Evolutionary conservation across 2,797 vertebrate species (phyloP), one percentile per base, ranked within the genome.

Genomic region (Acipenser ruthenus): DNA sequence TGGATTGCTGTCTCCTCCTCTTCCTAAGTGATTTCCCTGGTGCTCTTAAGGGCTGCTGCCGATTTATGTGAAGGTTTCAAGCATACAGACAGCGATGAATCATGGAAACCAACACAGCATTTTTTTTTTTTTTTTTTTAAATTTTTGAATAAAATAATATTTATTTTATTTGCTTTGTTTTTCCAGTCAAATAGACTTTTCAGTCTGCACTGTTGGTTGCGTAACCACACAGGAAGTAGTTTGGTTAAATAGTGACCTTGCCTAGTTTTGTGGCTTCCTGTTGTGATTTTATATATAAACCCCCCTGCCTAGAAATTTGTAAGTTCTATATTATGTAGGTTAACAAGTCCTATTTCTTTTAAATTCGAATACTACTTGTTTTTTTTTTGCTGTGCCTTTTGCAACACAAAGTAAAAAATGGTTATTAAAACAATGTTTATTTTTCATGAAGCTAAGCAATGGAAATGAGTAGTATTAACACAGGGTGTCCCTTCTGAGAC

Each of bases 181-280:
- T 7, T 58, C 69, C 64, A 63, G 69, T 66, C 65, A 13, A 65
- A 72, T 72, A 73, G 65, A 71, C 73, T 74, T 50, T 13, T 60
- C 66, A 59, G 69, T 73, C 71, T 70, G 75, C 50, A 64, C 56
- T 71, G 74, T 84, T 84, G 69, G 68, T 79, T 68, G 70, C 58
- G 51, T 58, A 51, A 66, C 72, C 72, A 79, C 77, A 81, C 85
- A 91, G 93, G 93, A 95, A 94, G 89, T 92, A 88, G 86, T 92
- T 92, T 88, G 79, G 70, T 79, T 87, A 88, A 89, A 86, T 88
- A 85, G 86, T 70, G 84, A 88, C 87, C 90, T 88, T 82, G 83
- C 90, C 90, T 89, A 84, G 80, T 80, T 85, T 84, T 87, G 84
- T 78, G 81, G 88, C 88, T 94, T 95, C 92, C 92, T 92, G 89